Evolutionary conservation across 2,797 vertebrate genomes (phyloP).

Genomic region (Myripristis jacobus): DNA sequence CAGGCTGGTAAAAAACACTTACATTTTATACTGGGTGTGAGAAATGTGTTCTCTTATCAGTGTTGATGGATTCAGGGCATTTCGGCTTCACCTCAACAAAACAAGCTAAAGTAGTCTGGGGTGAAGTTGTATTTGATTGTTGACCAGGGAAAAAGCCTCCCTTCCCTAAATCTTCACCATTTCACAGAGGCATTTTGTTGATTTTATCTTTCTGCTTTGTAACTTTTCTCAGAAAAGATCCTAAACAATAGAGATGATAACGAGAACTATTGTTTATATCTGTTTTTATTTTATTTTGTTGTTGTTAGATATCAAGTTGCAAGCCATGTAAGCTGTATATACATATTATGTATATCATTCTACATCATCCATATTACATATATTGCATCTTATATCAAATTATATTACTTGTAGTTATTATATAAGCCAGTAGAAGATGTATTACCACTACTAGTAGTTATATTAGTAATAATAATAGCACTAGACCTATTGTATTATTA

Average conservation of each 20-base stretch:
- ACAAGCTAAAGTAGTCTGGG: constrained; percentile 37
- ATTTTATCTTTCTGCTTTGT: neutral
- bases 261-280: neutral
- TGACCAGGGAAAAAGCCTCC: constrained; percentile 35
- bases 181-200: neutral
- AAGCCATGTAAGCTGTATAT: no score
- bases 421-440: neutral
- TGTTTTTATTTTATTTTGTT: neutral
- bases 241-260: neutral
- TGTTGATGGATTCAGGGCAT: constrained; percentile 74
- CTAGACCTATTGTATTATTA: no score
- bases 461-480: neutral
- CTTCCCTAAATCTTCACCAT: neutral
- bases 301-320: neutral
- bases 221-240: constrained; percentile 14
- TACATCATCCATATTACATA: no score
- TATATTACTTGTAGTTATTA: no score
- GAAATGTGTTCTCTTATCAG: constrained; percentile 74
- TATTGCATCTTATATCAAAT: no score
- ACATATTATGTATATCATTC: no score
- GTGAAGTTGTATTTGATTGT: constrained; percentile 57
- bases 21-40: constrained; percentile 64
- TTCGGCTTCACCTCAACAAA: constrained; percentile 66
- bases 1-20: constrained; percentile 66
- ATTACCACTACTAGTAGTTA: neutral